Evolutionary conservation across 2,888 invertebrate species (phyloP), one percentile per base, ranked within the genome.

Genomic region (Watsonalla cultraria): DNA sequence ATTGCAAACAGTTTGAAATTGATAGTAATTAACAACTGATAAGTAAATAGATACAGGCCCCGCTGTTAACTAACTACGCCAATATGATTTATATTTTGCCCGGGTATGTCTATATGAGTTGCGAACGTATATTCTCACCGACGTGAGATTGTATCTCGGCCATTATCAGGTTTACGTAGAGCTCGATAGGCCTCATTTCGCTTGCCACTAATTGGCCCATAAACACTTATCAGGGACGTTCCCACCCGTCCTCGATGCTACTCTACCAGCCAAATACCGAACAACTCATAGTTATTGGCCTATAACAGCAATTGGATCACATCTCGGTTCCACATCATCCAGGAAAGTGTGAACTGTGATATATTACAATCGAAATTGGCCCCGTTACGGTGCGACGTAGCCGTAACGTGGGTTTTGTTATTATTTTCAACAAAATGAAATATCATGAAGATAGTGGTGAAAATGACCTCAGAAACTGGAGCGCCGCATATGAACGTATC

Each of bases 211-310:
- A 84, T 84, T 84, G 82, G 72, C 65, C 76, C 68, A 82, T 85
- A 86, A 85, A 84, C 82, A 83, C 82, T 84, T 85, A 84, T 86
- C 85, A 79, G 78, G 74, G 70, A 77, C 77, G 75, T 76, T 78
- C 70, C 72, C 73, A 69, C 68, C 74, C 70, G 70, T 70, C 73
- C 72, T 72, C 73, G 76, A 76, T 75, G 75, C 70, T 64, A 64
- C 70, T 70, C 62, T 42, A 42, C 57, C 67, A 74, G 76, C 77
- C 75, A 80, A 81, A 83, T 78, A 75, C 77, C 74, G 69, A 72
- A 72, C 70, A 69, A 76, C 70, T 72, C 68, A 58, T 65, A 70
- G 66, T 77, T 76, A 76, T 76, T 72, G 64, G 56, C 64, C 65
- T 68, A 70, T 77, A 76, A 79, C 74, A 72, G 66, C 71, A 71